Evolutionary conservation across 2,113 vertebrate species (phyloP), one percentile per base, ranked within the genome.

Genomic region (Scartelaos histophorus): DNA sequence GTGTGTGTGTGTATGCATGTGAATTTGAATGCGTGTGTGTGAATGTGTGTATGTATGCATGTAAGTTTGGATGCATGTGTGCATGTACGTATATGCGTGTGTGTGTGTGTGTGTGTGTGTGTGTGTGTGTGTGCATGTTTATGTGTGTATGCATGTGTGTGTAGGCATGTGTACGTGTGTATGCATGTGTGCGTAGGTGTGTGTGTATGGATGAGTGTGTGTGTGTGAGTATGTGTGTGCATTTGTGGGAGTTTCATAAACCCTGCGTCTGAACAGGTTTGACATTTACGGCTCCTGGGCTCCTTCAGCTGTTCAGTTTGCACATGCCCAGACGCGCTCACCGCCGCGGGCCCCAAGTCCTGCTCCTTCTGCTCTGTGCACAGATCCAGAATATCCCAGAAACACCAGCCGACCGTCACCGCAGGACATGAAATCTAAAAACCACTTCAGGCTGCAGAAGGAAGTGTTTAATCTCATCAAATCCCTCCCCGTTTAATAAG

Each of bases 221-320:
- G 38, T 9, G 10, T 43, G 38, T 11, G 38, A 1, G 35, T 38
- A 29, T 2, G 35, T 38, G 35, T 9, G 35, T 38, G 38, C 9
- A 9, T 38, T 5, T 38, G 35, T 38, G 35, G 1, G 35, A 38
- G 35, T 61, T 61, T 61, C 29, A 9, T 61, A 35, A 38, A 10
- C 19, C 29, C 1, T 10, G 25, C 3, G 61, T 79, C 62, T 13
- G 75, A 74, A 75, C 16, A 29, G 22, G 17, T 13, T n/a, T 71
- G 74, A 85, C 70, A 73, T 78, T 83, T 71, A 34, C 61, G 56
- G 54, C 74, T 66, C n/a, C 0, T 0, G 38, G 56, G 22, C 24
- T 58, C 19, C 69, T 74, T 79, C 71, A 53, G 76, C 79, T 87
- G 76, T 67, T 65, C 1, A 69, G 81, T 61, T 75, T 58, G 54